phyloP scores from a whole-genome alignment of 2,888 invertebrate genomes.

The Pandemis corylana region DNA sequence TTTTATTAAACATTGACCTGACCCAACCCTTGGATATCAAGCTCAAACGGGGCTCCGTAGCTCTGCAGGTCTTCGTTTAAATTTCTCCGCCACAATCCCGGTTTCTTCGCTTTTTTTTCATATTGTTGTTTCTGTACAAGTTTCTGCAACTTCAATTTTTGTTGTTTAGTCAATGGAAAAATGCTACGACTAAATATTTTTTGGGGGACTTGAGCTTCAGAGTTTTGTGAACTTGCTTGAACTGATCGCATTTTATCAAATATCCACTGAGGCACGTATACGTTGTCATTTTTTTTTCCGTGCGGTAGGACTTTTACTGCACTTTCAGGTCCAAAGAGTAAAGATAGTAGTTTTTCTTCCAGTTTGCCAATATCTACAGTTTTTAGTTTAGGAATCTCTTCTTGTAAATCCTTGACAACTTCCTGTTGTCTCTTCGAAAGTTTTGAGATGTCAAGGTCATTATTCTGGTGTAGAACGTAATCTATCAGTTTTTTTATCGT shows the following conservation, averaged over 20 bases:
- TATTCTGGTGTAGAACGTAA: conserved; percentile 8
- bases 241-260: conserved; percentile 33
- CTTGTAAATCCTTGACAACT: conserved; percentile 5
- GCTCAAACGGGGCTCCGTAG: conserved; percentile 64
- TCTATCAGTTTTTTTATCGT: not conserved
- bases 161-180: conserved; percentile 53
- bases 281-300: conserved; percentile 48
- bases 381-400: conserved; percentile 44
- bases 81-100: conserved; percentile 12
- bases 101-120: conserved; percentile 4
- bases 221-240: not conserved
- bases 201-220: not conserved
- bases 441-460: conserved; percentile 2
- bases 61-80: conserved; percentile 34
- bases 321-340: conserved; percentile 41
- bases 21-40: conserved; percentile 64
- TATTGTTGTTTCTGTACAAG: conserved; percentile 20
- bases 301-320: conserved; percentile 50
- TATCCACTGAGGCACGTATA: conserved; percentile 55
- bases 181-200: conserved; percentile 17
- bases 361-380: conserved; percentile 43
- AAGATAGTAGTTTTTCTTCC: conserved; percentile 40
- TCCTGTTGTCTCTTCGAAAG: conserved; percentile 5
- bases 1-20: conserved; percentile 53
- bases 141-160: conserved; percentile 43